A percentile compares a stretch with the other conserved stretches of the same genome.
These are phyloP conservation scores for Synanceia verrucosa DNA, from an alignment of 2,797 vertebrate genomes.

Conservation along the genomic window DNA sequence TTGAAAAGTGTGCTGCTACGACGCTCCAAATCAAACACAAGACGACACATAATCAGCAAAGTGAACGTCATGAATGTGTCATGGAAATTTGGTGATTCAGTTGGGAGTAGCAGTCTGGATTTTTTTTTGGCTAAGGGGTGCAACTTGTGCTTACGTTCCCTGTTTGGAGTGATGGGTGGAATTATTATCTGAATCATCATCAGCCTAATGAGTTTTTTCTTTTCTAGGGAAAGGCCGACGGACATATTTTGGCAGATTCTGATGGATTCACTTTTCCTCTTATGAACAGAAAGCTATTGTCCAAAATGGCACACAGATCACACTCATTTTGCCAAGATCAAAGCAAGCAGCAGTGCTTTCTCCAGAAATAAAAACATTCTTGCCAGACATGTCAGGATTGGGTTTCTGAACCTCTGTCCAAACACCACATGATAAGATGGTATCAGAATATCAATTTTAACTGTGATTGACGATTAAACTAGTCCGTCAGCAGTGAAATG, in stretches of 20 bases:
- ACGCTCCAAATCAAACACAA: background rate
- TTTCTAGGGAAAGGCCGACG: conserved; percentile 15
- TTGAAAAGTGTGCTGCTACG: background rate
- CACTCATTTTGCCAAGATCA: conserved; percentile 18
- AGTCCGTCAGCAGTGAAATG: background rate
- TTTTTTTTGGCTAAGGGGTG: background rate
- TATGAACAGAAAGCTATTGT: conserved; percentile 32
- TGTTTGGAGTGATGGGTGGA: background rate
- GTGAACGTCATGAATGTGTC: background rate
- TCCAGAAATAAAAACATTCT: conserved; percentile 11
- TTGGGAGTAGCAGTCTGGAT: background rate
- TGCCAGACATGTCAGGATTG: background rate
- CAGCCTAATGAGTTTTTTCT: conserved; percentile 35
- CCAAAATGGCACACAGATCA: conserved; percentile 26
- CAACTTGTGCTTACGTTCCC: background rate
- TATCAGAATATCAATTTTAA: background rate
- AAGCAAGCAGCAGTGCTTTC: conserved; percentile 23
- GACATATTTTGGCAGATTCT: conserved; percentile 23
- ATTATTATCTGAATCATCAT: conserved; percentile 25
- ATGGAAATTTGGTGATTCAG: background rate
- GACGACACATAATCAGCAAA: background rate
- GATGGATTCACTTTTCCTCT: conserved; percentile 20
- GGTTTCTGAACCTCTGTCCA: conserved; percentile 16
- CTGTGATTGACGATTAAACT: conserved; percentile 5
- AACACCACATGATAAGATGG: background rate